Evolutionary conservation across 1,140 invertebrate species (phyloP).

Genomic region (Branchinecta lynchi): DNA sequence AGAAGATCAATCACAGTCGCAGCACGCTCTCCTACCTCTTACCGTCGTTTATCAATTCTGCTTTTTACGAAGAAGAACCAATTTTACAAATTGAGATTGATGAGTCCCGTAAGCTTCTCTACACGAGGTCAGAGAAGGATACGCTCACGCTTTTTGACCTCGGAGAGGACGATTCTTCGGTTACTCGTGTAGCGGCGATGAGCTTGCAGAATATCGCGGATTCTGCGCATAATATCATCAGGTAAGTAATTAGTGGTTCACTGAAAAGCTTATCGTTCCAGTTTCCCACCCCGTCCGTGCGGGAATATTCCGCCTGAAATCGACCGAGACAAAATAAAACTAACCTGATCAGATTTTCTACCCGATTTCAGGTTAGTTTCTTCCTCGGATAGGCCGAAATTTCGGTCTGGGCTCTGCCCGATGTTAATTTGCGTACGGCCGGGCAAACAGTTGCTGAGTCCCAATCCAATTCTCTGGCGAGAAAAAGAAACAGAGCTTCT

Average conservation of each 20-base stretch:
- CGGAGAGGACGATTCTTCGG: constrained; percentile 54
- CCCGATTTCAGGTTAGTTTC: too few relatives aligned
- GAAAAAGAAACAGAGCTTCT: too few relatives aligned
- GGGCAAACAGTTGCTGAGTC: too few relatives aligned
- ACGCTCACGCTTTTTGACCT: constrained; percentile 77
- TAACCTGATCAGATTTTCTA: too few relatives aligned
- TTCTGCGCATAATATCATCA: constrained; percentile 56
- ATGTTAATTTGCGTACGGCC: too few relatives aligned
- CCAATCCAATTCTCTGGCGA: too few relatives aligned
- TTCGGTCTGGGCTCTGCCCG: too few relatives aligned
- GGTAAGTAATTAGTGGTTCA: constrained; percentile 36
- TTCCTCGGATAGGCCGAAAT: too few relatives aligned
- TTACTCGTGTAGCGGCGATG: constrained; percentile 53
- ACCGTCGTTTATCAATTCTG: constrained; percentile 70
- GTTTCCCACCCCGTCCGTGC: too few relatives aligned
- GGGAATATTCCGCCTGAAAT: too few relatives aligned
- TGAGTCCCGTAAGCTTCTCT: constrained; percentile 74
- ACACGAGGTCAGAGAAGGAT: constrained; percentile 67
- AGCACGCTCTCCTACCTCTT: constrained; percentile 70
- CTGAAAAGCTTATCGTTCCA: too few relatives aligned
- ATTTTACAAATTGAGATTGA: constrained; percentile 81
- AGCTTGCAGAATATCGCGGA: constrained; percentile 60
- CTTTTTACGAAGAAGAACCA: constrained; percentile 68
- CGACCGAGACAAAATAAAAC: too few relatives aligned
- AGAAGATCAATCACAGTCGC: constrained; percentile 86